phyloP scores from a whole-genome alignment of 2,797 vertebrate species.

The Peromyscus melanophrys region DNA sequence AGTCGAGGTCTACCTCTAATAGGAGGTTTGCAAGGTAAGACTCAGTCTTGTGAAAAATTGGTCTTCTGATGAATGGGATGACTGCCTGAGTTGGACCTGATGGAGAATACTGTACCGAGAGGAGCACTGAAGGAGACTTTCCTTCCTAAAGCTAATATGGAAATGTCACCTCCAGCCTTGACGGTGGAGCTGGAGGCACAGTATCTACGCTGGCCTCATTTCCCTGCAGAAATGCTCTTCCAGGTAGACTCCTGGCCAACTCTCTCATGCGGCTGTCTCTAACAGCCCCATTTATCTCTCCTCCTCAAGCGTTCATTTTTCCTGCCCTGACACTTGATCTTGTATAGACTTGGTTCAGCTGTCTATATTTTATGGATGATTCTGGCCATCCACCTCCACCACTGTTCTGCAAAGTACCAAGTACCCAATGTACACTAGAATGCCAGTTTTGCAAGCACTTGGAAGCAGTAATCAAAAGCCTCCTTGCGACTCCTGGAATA shows the following conservation, averaged over 20 bases:
- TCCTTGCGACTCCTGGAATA: conserved; percentile 33
- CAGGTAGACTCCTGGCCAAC: neutral
- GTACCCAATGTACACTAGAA: neutral
- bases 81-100: too few relatives aligned
- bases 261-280: neutral
- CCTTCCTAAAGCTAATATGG: neutral
- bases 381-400: neutral
- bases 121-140: neutral
- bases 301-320: conserved; percentile 47
- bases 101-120: too few relatives aligned
- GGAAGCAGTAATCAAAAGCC: conserved; percentile 50
- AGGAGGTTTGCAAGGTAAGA: conserved; percentile 62
- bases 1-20: neutral
- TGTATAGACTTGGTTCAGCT: neutral
- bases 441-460: conserved; percentile 44
- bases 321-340: neutral
- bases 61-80: neutral
- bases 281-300: neutral
- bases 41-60: conserved; percentile 54
- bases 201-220: neutral
- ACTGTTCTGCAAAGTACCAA: neutral
- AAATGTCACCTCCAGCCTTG: neutral
- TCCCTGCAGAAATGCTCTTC: neutral
- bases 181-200: neutral
- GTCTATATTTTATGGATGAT: conserved; percentile 17